Conservation (phyloP, 2,888 invertebrate genomes). For the Drosophila gaucha region DNA sequence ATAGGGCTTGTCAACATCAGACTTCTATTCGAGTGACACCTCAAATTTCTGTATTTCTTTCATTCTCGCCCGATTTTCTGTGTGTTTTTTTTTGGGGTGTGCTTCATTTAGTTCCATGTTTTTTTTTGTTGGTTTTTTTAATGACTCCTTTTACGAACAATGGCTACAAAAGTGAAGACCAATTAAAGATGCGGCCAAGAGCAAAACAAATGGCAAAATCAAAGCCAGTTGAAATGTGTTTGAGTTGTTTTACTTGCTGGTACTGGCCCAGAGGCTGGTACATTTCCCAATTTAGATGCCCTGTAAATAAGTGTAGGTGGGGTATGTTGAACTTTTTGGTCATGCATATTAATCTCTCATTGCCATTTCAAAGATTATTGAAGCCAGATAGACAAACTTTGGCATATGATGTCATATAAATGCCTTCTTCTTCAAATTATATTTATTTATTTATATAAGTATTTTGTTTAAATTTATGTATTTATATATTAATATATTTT, state of each 20-base stretch:
- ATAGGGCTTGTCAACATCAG: constrained; percentile 50
- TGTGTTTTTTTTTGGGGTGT: constrained; percentile 1
- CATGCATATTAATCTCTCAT: too few relatives aligned
- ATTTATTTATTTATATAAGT: too few relatives aligned
- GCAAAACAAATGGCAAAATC: constrained; percentile 45
- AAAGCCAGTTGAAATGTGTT: constrained; percentile 32
- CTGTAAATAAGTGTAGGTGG: background rate
- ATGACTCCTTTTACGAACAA: constrained; percentile 31
- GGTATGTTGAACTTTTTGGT: background rate
- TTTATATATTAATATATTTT: too few relatives aligned
- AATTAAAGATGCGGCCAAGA: constrained; percentile 41
- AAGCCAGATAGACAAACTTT: too few relatives aligned
- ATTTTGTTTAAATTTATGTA: too few relatives aligned
- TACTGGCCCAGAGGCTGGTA: constrained; percentile 18
- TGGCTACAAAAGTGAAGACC: constrained; percentile 29
- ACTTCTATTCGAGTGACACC: constrained; percentile 59
- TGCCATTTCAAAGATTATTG: too few relatives aligned
- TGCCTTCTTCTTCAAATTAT: too few relatives aligned
- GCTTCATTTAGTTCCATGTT: constrained; percentile 4
- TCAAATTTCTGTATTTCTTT: constrained; percentile 51
- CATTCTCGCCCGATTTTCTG: constrained; percentile 33
- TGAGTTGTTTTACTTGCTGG: constrained; percentile 23
- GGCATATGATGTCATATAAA: too few relatives aligned
- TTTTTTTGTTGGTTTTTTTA: constrained; percentile 21
- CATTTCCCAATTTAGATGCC: constrained; percentile 4